Conservation (phyloP, 2,888 invertebrate genomes). For the Xestoiulus laeticollis region DNA sequence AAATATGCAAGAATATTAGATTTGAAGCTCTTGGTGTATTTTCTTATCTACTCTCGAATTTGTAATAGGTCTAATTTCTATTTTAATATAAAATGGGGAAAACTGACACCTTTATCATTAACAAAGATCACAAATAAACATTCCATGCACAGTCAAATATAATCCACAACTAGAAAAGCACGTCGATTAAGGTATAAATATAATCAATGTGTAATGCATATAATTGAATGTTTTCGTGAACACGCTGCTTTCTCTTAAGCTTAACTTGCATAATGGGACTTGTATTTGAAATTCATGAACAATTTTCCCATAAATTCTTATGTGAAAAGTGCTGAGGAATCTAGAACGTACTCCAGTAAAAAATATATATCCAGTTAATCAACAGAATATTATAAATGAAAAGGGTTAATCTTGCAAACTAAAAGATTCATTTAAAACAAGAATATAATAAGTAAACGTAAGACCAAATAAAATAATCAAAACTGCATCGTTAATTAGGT, state of each 20-base stretch:
- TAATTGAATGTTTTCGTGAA: background rate
- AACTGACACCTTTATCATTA: background rate
- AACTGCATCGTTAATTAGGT: background rate
- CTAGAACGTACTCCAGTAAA: conserved; percentile 26
- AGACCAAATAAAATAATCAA: background rate
- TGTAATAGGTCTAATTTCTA: no score
- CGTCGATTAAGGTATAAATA: no score
- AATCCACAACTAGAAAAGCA: background rate
- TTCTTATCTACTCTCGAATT: no score
- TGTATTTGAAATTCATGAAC: background rate
- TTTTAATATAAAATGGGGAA: no score
- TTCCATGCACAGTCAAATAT: background rate
- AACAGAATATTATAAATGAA: conserved; percentile 3
- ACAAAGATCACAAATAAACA: background rate
- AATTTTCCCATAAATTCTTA: background rate
- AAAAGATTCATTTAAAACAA: background rate
- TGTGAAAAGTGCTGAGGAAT: background rate
- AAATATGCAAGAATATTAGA: no score
- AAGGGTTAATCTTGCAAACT: background rate
- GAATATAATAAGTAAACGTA: background rate
- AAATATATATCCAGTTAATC: background rate
- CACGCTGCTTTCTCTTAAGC: background rate
- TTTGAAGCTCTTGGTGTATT: no score
- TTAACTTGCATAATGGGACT: background rate
- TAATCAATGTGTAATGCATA: background rate